Evolutionary conservation across 1,140 invertebrate genomes (phyloP).

Genomic region (Drusus annulatus): DNA sequence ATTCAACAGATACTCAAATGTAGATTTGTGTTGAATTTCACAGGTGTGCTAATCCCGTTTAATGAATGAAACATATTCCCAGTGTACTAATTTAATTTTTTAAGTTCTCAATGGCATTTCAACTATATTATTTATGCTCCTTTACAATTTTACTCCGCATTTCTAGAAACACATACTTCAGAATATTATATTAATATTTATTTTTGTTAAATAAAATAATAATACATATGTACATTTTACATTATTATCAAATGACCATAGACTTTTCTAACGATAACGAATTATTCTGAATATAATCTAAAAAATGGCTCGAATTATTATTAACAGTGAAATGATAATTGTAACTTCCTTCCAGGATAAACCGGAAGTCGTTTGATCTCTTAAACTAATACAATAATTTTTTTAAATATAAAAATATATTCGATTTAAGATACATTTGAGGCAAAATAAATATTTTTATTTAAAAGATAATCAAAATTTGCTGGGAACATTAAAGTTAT

Average conservation of each 20-base stretch:
- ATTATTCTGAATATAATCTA: not conserved
- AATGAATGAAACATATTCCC: no score
- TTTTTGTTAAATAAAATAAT: not conserved
- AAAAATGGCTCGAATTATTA: slow-evolving; percentile 22
- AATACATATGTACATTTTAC: not conserved
- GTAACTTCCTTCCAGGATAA: not conserved
- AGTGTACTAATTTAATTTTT: no score
- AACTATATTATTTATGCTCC: no score
- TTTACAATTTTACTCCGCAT: no score
- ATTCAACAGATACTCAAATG: no score
- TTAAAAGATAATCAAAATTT: no score
- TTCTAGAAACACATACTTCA: no score
- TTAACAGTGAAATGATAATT: slow-evolving; percentile 1
- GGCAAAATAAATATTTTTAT: no score
- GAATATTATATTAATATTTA: not conserved
- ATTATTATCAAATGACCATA: slow-evolving; percentile 5
- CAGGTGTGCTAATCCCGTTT: no score
- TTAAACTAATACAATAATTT: slow-evolving; percentile 2
- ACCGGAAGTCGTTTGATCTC: not conserved
- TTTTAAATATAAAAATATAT: slow-evolving; percentile 32
- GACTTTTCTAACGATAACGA: not conserved
- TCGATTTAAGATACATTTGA: slow-evolving; percentile 8
- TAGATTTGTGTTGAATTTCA: no score
- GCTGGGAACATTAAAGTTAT: no score
- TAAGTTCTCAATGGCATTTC: no score